Evolutionary conservation across 1,140 invertebrate species (phyloP), one percentile per base, ranked within the genome.

Genomic region (Yoshiicerus persimilis): DNA sequence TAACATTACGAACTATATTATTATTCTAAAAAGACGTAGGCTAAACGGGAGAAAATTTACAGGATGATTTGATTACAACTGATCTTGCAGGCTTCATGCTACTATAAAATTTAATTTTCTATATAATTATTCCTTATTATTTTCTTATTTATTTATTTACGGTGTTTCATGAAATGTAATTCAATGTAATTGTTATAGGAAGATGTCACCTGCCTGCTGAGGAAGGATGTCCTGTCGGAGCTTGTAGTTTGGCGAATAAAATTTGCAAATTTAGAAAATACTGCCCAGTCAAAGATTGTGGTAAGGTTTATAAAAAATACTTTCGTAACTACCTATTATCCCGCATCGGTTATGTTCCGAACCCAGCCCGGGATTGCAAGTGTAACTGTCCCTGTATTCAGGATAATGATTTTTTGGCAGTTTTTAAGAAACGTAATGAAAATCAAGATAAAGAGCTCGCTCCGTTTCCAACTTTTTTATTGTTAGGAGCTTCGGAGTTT

Each of bases 241-340:
- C 56, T n/a, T 88, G 87, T 23, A 38, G 20, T 6, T n/a, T 27
- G 34, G 87, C 41, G 2, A 34, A 27, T 10, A 64, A n/a, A 27
- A 62, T 88, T 30, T 88, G 56, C 38, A 84, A 66, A 84, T 84
- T 88, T 23, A 8, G 87, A 88, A 39, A 36, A 11, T 64, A 88
- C 27, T 88, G 87, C 47, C 80, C 87, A 6, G 27, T 25, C 38
- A 20, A 80, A 9, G 39, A 70, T 4, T 84, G 77, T 66, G 87
- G 87, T 88, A 70, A 85, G 87, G n/a, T 4, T 10, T 56, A 32
- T 3, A 32, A 20, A 0, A n/a, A n/a, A n/a, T n/a, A n/a, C n/a
- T n/a, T n/a, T n/a, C n/a, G n/a, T n/a, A n/a, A n/a, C n/a, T n/a
- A n/a, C n/a, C n/a, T n/a, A n/a, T n/a, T n/a, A n/a, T n/a, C n/a